Conservation (phyloP, 1,140 invertebrate species). For the Procambarus virginalis region DNA sequence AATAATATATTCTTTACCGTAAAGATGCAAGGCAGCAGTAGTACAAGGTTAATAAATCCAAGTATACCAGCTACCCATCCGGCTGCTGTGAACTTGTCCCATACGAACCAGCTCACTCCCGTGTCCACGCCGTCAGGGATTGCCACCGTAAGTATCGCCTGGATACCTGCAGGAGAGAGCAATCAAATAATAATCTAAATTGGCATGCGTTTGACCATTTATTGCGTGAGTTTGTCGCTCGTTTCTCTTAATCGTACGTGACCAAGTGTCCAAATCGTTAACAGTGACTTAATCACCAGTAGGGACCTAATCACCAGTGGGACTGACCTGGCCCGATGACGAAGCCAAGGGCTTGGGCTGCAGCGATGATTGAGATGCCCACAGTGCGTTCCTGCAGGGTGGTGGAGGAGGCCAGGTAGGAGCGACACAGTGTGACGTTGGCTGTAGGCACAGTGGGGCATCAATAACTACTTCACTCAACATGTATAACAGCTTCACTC, state of each 20-base stretch:
- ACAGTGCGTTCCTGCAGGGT: slow-evolving; percentile 85
- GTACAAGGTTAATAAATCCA: slow-evolving; percentile 57
- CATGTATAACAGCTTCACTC: too few relatives aligned
- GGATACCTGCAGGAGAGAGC: slow-evolving; percentile 35
- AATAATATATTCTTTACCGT: slow-evolving; percentile 21
- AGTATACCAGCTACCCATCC: slow-evolving; percentile 53
- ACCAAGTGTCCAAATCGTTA: too few relatives aligned
- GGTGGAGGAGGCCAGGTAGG: slow-evolving; percentile 91
- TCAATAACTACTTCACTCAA: too few relatives aligned
- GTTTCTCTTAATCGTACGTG: too few relatives aligned
- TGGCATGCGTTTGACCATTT: too few relatives aligned
- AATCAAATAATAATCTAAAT: too few relatives aligned
- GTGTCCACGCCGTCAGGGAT: slow-evolving; percentile 32
- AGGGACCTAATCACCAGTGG: not conserved
- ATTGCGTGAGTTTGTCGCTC: too few relatives aligned
- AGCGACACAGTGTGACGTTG: slow-evolving; percentile 83
- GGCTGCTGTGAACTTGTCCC: slow-evolving; percentile 57
- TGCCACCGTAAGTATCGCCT: slow-evolving; percentile 43
- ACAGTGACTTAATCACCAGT: too few relatives aligned
- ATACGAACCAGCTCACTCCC: slow-evolving; percentile 19
- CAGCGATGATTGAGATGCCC: slow-evolving; percentile 89
- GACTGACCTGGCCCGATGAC: slow-evolving; percentile 83
- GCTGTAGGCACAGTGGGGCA: slow-evolving; percentile 78
- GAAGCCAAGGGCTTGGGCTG: slow-evolving; percentile 91
- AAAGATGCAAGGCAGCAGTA: slow-evolving; percentile 62